Evolutionary conservation across 2,797 vertebrate genomes (phyloP).

Genomic region (Amblyraja radiata): DNA sequence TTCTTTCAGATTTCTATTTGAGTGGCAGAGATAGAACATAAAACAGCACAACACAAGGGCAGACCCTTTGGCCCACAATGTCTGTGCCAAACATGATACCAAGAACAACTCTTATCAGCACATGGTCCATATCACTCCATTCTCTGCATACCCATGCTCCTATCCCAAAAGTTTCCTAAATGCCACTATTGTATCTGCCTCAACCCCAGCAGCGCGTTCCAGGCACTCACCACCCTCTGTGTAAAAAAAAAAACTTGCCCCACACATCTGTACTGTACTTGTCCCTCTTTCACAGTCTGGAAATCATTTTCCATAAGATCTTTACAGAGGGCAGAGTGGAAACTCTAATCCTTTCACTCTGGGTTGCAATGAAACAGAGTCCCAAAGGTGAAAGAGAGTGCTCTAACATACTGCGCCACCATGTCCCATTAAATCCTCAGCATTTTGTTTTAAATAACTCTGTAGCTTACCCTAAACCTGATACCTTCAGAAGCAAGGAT

Average conservation of each 20-base stretch:
- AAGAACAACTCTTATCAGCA: too few species aligned
- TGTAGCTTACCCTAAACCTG: slow-evolving; percentile 17
- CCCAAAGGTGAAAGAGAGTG: slow-evolving; percentile 17
- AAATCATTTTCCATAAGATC: slow-evolving; percentile 19
- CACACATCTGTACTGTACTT: background rate
- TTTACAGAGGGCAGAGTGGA: slow-evolving; percentile 1
- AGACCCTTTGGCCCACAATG: too few species aligned
- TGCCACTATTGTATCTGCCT: too few species aligned
- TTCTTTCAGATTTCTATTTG: background rate
- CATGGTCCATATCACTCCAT: too few species aligned
- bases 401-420: slow-evolving; percentile 13
- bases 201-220: too few species aligned
- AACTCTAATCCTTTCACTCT: slow-evolving; percentile 31
- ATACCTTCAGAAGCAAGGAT: slow-evolving; percentile 26
- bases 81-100: too few species aligned
- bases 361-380: slow-evolving; percentile 1
- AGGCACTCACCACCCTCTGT: too few species aligned
- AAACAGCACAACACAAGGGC: too few species aligned
- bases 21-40: background rate
- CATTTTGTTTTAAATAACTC: background rate
- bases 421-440: background rate
- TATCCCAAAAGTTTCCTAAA: too few species aligned
- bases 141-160: too few species aligned
- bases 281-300: background rate
- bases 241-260: too few species aligned